Base-by-base conservation (phyloP, 2,797 vertebrate genomes). In the Pagetopsis macropterus region DNA sequence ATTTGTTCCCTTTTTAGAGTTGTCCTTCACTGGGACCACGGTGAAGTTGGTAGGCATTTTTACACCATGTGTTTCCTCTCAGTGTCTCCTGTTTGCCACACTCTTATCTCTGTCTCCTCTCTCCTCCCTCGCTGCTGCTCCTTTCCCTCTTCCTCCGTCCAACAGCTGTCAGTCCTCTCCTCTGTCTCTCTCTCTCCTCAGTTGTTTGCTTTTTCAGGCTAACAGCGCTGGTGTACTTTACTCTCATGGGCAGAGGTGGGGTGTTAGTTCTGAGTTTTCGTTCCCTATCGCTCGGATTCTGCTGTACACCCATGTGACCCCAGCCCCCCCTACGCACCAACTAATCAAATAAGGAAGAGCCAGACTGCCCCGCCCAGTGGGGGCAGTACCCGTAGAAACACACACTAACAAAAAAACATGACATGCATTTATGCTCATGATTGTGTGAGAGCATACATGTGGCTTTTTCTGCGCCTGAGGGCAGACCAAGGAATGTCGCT, bases 11-110 rank as follows among this genome's bases (percentile, higher is more conserved):
- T 91, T 90, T 46, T 77, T 82, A 10, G 57, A 82, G 86, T 83
- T 85, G 76, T 94, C 95, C 80, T 96, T 96, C 83, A 98, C 97
- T 0, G 96, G 97, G 77, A 98, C 96, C 76, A 98, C 96, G 0
- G 96, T 98, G 85, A 98, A 98, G 93, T 89, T 98, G 40, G 96
- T 97, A 81, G 97, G 97, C 97, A 98, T 98, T 93, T 90, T 94
- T 84, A 88, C 90, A 93, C 87, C 93, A 93, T 88, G 90, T 91
- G 90, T 82, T 84, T 80, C 80, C 61, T 60, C 81, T 84, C 64
- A 78, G 40, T 33, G 76, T 62, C 84, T 84, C 66, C 70, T 61
- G 70, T 82, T 82, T 81, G 75, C 83, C 75, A 54, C 75, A 50
- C 70, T 89, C 79, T 82, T 85, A 79, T 89, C 79, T 82, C 21